Evolutionary conservation across 2,797 vertebrate species (phyloP), one percentile per base, ranked within the genome.

Genomic region (Merluccius polli): DNA sequence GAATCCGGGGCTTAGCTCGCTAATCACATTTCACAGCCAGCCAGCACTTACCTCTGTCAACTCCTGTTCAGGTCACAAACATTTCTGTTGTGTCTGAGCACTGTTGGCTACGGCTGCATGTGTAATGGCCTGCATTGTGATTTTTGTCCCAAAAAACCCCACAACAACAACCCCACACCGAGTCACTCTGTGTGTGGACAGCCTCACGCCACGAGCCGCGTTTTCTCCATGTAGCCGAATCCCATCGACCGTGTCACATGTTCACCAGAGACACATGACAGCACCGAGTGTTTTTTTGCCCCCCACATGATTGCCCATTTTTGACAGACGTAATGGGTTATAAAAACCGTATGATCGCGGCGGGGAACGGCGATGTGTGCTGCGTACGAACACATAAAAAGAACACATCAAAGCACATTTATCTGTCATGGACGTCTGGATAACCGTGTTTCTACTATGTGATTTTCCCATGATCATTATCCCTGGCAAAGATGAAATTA

Each of bases 381-480:
- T 16, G 41, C 13, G 7, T 33, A 44, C 9, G 15, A 44, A 15
- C 15, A 44, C 11, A 63, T 63, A 63, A 63, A 27, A 7, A 63
- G n/a, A 24, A 24, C 5, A 63, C n/a, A 63, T 63, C n/a, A 63
- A 24, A 16, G 59, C 15, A 16, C 7, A 21, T 30, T 68, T 30
- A 13, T 69, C 29, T 30, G 30, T 31, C 29, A 15, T 0, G 29
- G 67, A 18, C 29, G 59, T 59, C n/a, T 77, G 76, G 74, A 85
- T 81, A 78, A 84, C 81, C 24, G 59, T 63, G 24, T 59, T 87
- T 88, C 81, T 79, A 80, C 86, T 80, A 74, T 85, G 78, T 82
- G 73, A 88, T 88, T 90, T 88, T 83, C 77, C 78, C 79, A 88
- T 89, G 75, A 87, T 85, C 79, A 84, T 88, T 88, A 85, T 78